These are phyloP conservation scores for Dryobotodes eremita DNA, from an alignment of 2,888 invertebrate species.

Conservation along the genomic window DNA sequence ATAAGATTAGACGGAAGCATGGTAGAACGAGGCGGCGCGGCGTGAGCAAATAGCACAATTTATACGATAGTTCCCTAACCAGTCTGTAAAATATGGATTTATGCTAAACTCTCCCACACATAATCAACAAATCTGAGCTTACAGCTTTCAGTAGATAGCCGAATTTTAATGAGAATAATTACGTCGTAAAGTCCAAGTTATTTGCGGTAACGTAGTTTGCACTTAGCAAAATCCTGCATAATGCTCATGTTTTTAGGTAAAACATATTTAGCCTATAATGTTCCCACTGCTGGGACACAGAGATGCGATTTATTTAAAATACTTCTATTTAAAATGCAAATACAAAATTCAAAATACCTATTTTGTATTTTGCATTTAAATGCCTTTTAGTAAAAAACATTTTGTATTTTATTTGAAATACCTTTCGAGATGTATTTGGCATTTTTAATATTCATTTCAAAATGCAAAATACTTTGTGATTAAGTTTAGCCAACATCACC, in stretches of 20 bases:
- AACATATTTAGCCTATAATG: too few relatives aligned
- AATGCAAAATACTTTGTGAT: too few relatives aligned
- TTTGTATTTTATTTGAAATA: too few relatives aligned
- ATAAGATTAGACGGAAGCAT: not conserved
- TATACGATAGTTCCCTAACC: conserved; percentile 6
- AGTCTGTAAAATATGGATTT: conserved; percentile 37
- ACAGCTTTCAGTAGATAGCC: conserved; percentile 22
- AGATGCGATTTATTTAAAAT: too few relatives aligned
- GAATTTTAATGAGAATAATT: conserved; percentile 24
- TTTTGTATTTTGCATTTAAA: too few relatives aligned
- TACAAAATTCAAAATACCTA: too few relatives aligned
- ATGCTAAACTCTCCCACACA: conserved; percentile 26
- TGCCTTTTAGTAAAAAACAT: too few relatives aligned
- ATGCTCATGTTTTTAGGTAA: not conserved
- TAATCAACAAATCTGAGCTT: conserved; percentile 33
- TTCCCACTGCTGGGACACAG: too few relatives aligned
- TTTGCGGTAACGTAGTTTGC: not conserved
- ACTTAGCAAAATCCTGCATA: not conserved
- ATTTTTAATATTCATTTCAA: too few relatives aligned
- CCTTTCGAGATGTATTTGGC: too few relatives aligned
- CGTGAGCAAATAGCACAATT: conserved; percentile 15
- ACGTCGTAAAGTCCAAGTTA: not conserved
- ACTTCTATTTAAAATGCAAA: too few relatives aligned
- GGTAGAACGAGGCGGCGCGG: not conserved
- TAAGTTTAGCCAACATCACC: too few relatives aligned